Evolutionary conservation across 2,888 invertebrate genomes (phyloP), one percentile per base, ranked within the genome.

Genomic region (Thymelicus acteon): DNA sequence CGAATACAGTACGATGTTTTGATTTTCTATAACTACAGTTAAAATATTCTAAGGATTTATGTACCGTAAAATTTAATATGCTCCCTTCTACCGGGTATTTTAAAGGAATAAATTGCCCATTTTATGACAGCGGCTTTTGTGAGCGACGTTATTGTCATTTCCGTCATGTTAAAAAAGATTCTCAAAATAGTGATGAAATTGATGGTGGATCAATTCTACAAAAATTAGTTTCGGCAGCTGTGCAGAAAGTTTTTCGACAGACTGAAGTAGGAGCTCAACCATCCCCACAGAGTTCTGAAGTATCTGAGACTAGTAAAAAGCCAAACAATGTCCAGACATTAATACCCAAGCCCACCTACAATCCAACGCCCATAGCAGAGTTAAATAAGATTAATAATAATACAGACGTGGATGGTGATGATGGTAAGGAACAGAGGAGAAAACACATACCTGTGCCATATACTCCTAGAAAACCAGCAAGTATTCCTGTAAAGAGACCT

Each of bases 141-240:
- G 96, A 96, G 78, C 95, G 98, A 81, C 98, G 98, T 31, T 98
- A 98, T 90, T 98, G 98, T 92, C 98, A 98, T 92, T 98, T 97
- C 89, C 96, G 97, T 83, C 98, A 98, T 90, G 95, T 95, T 77
- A 96, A 95, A 82, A 96, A 96, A 93, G 97, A 97, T 94, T 80
- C 82, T 73, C 87, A 87, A 74, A 74, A 81, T 73, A 87, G 87
- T 74, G 89, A 92, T 71, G 89, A 89, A 60, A 83, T 94, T 73
- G 90, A 94, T 79, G 90, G 91, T 88, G 89, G 93, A 75, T 92
- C 93, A 73, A 94, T 94, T 76, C 82, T 95, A 74, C 94, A 95
- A 77, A 94, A 95, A 82, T 84, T 95, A 74, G 95, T 95, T 60
- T 94, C 95, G 47, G 95, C 95, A 77, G 95, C 95, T 75, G 95